phyloP scores from a whole-genome alignment of 2,888 invertebrate species.

The Tenthredo distinguenda region DNA sequence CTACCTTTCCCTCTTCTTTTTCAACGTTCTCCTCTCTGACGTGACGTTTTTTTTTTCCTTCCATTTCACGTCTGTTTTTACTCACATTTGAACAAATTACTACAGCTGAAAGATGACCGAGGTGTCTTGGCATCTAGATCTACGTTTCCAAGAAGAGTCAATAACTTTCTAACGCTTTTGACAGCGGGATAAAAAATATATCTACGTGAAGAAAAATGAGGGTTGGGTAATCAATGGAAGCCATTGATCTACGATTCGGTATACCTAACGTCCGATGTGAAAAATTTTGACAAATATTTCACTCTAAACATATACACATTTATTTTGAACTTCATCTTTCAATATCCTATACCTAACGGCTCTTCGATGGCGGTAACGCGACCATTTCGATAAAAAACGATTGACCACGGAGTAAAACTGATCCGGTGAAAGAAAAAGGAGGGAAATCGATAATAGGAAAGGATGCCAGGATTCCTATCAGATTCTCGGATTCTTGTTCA shows the following conservation, averaged over 20 bases:
- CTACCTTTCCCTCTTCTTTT: not conserved
- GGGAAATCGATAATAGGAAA: conserved; percentile 13
- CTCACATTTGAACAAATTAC: conserved; percentile 48
- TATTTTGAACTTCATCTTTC: not conserved
- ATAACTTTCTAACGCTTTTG: conserved; percentile 34
- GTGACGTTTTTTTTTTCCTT: conserved; percentile 11
- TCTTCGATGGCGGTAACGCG: not conserved
- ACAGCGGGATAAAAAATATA: conserved; percentile 1
- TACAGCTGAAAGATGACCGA: conserved; percentile 57
- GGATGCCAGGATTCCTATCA: not conserved
- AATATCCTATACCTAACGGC: not conserved
- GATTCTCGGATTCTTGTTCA: conserved; percentile 42
- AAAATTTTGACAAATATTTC: not conserved
- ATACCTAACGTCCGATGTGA: not conserved
- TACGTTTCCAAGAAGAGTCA: conserved; percentile 16
- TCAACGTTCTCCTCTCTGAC: not conserved
- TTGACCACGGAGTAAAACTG: conserved; percentile 4
- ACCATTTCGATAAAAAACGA: not conserved
- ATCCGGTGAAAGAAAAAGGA: not conserved
- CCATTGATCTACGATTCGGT: not conserved
- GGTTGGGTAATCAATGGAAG: not conserved
- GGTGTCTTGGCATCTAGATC: not conserved
- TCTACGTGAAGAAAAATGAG: not conserved
- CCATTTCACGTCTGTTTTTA: conserved; percentile 24
- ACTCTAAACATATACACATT: no score